These are phyloP conservation scores for Littorina saxatilis DNA, from an alignment of 1,140 invertebrate species.

Conservation along the genomic window DNA sequence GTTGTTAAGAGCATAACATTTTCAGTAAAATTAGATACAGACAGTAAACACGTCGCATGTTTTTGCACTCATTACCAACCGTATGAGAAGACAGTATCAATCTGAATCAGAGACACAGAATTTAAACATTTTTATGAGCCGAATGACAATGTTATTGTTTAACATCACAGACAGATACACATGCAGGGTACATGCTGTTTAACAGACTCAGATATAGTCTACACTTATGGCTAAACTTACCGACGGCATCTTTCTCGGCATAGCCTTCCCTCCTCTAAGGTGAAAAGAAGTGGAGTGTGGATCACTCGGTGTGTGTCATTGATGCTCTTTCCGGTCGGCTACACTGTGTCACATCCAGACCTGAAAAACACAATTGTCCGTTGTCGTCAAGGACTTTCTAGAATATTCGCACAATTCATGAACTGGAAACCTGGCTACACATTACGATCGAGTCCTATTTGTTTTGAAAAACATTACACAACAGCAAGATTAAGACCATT, in stretches of 20 bases:
- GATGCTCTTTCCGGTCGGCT: slow-evolving; percentile 3
- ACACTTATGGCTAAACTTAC: not conserved
- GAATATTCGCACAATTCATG: not conserved
- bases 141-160: too few relatives aligned
- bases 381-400: slow-evolving; percentile 12
- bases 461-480: not conserved
- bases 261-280: slow-evolving; percentile 1
- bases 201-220: too few relatives aligned
- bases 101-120: too few relatives aligned
- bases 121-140: too few relatives aligned
- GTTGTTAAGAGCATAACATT: too few relatives aligned
- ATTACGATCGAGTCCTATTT: not conserved
- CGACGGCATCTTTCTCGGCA: slow-evolving; percentile 29
- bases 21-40: too few relatives aligned
- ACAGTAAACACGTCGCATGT: too few relatives aligned
- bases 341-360: slow-evolving; percentile 12
- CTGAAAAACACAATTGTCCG: slow-evolving; percentile 11
- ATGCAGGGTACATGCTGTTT: too few relatives aligned
- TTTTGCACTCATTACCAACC: too few relatives aligned
- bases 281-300: not conserved
- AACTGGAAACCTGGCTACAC: not conserved
- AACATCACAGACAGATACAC: too few relatives aligned
- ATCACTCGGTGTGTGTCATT: not conserved
- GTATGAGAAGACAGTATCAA: too few relatives aligned
- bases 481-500: not conserved